Evolutionary conservation across 2,113 vertebrate species (phyloP).

Genomic region (Todiramphus chloris): DNA sequence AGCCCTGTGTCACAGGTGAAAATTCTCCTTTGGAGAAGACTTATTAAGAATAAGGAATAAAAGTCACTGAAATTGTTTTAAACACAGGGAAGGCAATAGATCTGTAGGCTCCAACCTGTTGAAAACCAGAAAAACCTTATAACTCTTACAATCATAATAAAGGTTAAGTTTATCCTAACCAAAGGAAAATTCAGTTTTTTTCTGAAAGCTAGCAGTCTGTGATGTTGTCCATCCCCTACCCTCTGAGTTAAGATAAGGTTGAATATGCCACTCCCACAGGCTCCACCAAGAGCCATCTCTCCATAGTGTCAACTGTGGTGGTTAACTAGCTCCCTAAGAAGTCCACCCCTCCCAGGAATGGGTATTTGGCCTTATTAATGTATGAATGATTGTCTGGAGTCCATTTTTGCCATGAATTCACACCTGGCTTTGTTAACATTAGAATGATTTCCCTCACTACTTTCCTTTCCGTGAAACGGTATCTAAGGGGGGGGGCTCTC

Average conservation of each 20-base stretch:
- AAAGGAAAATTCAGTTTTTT: neutral
- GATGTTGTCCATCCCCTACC: neutral
- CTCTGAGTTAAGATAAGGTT: neutral
- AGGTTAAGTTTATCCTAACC: neutral
- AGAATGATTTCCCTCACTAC: neutral
- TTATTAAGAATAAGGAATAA: neutral
- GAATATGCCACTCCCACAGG: neutral
- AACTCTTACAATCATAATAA: neutral
- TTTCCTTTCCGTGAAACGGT: neutral
- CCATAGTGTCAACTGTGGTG: accelerated
- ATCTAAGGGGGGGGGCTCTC: neutral
- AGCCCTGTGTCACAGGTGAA: neutral
- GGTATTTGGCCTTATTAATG: neutral
- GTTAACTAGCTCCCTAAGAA: neutral
- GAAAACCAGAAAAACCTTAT: neutral
- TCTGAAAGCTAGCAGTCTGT: neutral
- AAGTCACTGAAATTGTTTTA: neutral
- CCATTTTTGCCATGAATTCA: neutral
- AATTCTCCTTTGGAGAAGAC: neutral
- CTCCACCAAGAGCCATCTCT: neutral
- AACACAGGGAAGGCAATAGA: neutral
- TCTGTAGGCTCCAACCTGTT: neutral
- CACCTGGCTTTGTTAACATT: neutral
- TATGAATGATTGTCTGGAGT: neutral
- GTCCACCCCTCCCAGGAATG: neutral